Conservation (phyloP, 2,797 vertebrate genomes). For the Darevskia mixta region DNA sequence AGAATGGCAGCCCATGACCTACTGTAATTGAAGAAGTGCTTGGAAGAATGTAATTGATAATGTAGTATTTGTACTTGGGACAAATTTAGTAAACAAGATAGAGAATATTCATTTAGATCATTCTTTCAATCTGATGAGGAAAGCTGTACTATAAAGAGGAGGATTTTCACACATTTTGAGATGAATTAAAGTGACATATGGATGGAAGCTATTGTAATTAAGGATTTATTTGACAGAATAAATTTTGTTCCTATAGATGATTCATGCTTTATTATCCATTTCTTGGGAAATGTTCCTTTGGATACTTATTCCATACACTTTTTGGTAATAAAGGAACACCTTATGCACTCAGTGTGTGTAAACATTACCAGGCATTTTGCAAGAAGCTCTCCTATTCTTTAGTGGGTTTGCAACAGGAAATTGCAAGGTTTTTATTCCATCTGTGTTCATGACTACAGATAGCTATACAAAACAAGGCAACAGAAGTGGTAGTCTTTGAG, state of each 20-base stretch:
- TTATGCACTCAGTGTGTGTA: constrained; percentile 50
- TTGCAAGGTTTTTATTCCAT: constrained; percentile 31
- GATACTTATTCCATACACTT: constrained; percentile 40
- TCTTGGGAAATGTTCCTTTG: constrained; percentile 58
- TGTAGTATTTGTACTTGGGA: background rate
- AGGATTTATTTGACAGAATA: constrained; percentile 59
- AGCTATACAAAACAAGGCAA: background rate
- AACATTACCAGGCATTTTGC: constrained; percentile 42
- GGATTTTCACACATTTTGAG: constrained; percentile 48
- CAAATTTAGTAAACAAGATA: constrained; percentile 12
- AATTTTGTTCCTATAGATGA: constrained; percentile 59
- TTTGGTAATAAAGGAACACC: constrained; percentile 62
- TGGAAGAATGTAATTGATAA: background rate
- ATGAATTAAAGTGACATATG: constrained; percentile 69
- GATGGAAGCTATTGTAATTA: constrained; percentile 63
- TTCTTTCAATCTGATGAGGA: constrained; percentile 28
- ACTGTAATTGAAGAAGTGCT: background rate
- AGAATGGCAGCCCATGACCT: background rate
- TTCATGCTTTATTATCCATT: constrained; percentile 64
- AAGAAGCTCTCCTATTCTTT: constrained; percentile 54
- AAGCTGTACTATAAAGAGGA: constrained; percentile 53
- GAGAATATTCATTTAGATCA: constrained; percentile 7
- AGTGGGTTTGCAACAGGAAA: constrained; percentile 52
- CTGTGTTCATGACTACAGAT: background rate
- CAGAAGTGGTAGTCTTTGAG: background rate